These are phyloP conservation scores for Geococcyx californianus DNA, from an alignment of 2,113 vertebrate species.

Conservation along the genomic window DNA sequence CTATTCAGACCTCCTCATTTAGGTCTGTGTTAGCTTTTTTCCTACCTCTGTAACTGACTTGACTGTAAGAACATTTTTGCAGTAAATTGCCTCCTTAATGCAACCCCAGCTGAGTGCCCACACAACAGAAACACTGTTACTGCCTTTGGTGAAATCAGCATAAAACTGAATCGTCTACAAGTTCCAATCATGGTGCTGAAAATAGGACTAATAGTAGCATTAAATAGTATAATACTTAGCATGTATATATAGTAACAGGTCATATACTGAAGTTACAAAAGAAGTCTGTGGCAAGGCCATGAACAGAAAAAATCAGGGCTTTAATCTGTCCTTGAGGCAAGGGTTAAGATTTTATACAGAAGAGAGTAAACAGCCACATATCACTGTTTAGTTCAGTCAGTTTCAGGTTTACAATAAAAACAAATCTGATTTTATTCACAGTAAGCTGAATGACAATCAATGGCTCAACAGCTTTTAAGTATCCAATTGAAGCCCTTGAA, in stretches of 20 bases:
- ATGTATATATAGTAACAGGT: neutral
- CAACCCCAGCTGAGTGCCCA: neutral
- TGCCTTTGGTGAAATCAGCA: conserved; percentile 13
- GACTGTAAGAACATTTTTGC: neutral
- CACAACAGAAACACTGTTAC: neutral
- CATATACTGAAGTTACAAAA: neutral
- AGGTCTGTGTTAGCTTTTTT: neutral
- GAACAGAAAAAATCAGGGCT: neutral
- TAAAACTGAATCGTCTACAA: conserved; percentile 12
- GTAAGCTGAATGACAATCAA: neutral
- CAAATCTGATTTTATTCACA: neutral
- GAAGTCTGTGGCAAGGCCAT: neutral
- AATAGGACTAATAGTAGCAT: neutral
- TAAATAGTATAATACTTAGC: conserved; percentile 16
- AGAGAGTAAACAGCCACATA: neutral
- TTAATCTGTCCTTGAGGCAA: neutral
- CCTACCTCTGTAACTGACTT: neutral
- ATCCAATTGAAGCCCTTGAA: conserved; percentile 13
- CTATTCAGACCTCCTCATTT: neutral
- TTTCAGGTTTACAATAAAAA: neutral
- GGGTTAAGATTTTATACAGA: neutral
- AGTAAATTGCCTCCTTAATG: neutral
- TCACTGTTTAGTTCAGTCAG: neutral
- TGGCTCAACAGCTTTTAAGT: neutral
- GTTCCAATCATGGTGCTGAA: neutral